Evolutionary conservation across 2,797 vertebrate species (phyloP), one percentile per base, ranked within the genome.

Genomic region (Mus minutoides): DNA sequence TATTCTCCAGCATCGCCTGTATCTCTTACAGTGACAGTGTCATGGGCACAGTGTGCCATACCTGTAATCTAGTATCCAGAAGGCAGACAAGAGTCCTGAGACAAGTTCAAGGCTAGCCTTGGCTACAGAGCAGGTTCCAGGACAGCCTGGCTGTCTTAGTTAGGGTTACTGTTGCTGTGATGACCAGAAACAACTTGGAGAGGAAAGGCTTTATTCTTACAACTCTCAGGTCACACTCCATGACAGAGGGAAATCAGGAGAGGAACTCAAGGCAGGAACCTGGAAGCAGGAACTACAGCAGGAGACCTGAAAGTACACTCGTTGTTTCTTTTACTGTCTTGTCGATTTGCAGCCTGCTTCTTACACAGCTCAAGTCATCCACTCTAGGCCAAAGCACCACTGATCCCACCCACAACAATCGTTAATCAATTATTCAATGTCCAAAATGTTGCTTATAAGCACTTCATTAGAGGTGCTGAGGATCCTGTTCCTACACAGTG

Each of bases 11-110:
- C 31, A 75, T 29, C 86, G n/a, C 56, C n/a, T 87, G 29, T 14
- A 67, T 31, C 73, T 95, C 96, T 94, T 40, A 67, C 90, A 96
- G 84, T 54, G 82, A 79, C 52, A 56, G 0, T 80, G 87, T 80
- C 26, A 3, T 13, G 43, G 62, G 12, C 46, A 69, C 31, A 24
- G 22, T 64, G 40, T 22, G 29, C 26, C 31, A 46, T 3, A 0
- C 43, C 62, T 49, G 22, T 22, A 49, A 67, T n/a, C 40, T 71
- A 7, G 46, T 31, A 71, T 22, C 8, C 34, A 34, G 60, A n/a
- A 87, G 84, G 26, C 64, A 69, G 49, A 34, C 62, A 87, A 37
- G 67, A 71, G 43, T 13, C n/a, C 37, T 29, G n/a, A 21, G 22
- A 29, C 21, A 71, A 71, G 22, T 40, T 40, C 24, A 40, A 37